phyloP scores from a whole-genome alignment of 2,888 invertebrate species.

The Clitarchus hookeri region DNA sequence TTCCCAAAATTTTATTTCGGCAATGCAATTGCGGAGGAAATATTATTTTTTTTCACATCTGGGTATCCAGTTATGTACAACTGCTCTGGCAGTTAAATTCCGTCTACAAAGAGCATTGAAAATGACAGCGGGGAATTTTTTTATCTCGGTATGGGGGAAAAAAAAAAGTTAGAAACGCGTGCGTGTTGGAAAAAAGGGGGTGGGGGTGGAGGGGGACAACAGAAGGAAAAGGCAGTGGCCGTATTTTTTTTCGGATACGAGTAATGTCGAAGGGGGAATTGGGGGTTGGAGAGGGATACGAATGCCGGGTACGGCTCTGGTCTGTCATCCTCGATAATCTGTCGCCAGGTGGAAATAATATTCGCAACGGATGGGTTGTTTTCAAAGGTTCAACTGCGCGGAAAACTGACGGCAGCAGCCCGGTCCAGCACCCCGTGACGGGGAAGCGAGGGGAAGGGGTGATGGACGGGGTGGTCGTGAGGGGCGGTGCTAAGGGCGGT shows the following conservation, averaged over 20 bases:
- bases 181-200: not conserved
- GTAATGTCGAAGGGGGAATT: not conserved
- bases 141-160: not conserved
- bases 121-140: conserved; percentile 1
- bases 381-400: conserved; percentile 14
- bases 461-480: not conserved
- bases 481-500: not conserved
- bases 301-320: not conserved
- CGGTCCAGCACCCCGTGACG: conserved; percentile 7
- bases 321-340: not conserved
- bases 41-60: not conserved
- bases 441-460: not conserved
- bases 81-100: not conserved
- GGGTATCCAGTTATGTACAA: not conserved
- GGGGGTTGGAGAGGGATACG: not conserved
- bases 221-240: not conserved
- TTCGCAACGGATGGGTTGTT: not conserved
- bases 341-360: conserved; percentile 14
- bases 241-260: not conserved
- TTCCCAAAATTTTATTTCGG: not conserved
- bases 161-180: not conserved
- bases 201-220: not conserved
- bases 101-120: conserved; percentile 7
- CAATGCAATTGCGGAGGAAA: not conserved
- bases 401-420: not conserved